Conservation (phyloP, 2,113 vertebrate species). For the Carollia perspicillata region DNA sequence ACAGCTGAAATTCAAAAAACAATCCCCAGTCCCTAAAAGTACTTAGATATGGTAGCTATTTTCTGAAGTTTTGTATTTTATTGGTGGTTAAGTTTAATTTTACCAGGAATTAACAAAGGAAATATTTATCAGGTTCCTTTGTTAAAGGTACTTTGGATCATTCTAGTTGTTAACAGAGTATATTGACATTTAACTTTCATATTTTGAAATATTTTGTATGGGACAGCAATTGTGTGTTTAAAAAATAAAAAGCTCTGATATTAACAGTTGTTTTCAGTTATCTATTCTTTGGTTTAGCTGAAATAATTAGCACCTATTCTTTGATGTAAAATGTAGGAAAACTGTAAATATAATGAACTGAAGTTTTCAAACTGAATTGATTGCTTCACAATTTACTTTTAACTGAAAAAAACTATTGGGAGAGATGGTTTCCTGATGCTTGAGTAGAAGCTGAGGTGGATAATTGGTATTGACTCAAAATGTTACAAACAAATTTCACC, state of each 20-base stretch:
- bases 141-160: not conserved
- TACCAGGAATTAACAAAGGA: not conserved
- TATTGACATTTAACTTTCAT: not conserved
- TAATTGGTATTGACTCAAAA: constrained; percentile 44
- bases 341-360: not conserved
- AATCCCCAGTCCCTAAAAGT: not conserved
- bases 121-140: not conserved
- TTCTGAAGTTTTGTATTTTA: not conserved
- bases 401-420: not conserved
- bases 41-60: not conserved
- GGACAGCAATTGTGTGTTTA: not conserved
- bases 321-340: not conserved
- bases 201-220: not conserved
- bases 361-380: not conserved
- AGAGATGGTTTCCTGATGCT: not conserved
- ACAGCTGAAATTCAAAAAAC: not conserved
- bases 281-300: not conserved
- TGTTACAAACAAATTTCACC: not conserved
- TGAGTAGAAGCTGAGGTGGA: not conserved
- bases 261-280: not conserved
- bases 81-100: not conserved
- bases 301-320: not conserved
- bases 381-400: not conserved
- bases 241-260: not conserved
- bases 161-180: not conserved